Percentiles rank a stretch among this genome's conserved stretches.
These are phyloP conservation scores for Oncorhynchus gorbuscha DNA, from an alignment of 2,113 vertebrate species.

Conservation along the genomic window DNA sequence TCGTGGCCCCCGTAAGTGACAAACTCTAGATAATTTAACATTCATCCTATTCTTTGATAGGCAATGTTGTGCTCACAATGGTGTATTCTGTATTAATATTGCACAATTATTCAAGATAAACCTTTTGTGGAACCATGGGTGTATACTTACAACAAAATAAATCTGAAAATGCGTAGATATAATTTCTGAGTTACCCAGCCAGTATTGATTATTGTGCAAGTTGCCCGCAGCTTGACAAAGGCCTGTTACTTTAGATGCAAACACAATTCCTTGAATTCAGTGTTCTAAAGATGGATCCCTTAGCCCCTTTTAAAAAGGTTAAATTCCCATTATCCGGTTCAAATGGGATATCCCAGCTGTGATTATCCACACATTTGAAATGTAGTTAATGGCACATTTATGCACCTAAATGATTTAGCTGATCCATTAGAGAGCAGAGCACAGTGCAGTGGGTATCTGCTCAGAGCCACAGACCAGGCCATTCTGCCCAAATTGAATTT, in stretches of 20 bases:
- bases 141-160: too few species aligned
- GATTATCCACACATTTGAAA: conserved; percentile 77
- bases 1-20: conserved; percentile 94
- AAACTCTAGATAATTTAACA: not conserved
- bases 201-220: not conserved
- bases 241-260: conserved; percentile 10
- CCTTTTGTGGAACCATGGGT: too few species aligned
- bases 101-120: too few species aligned
- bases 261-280: conserved; percentile 9
- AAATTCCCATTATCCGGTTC: conserved; percentile 68
- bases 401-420: conserved; percentile 70
- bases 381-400: conserved; percentile 69
- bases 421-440: conserved; percentile 68
- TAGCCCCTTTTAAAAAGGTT: conserved; percentile 67
- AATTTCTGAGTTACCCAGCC: not conserved
- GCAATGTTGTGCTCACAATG: too few species aligned
- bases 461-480: conserved; percentile 47
- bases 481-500: conserved; percentile 56
- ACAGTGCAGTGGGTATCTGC: conserved; percentile 50
- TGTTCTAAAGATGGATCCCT: conserved; percentile 44
- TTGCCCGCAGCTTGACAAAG: conserved; percentile 13
- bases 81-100: too few species aligned
- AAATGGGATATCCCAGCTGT: conserved; percentile 59
- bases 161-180: not conserved
- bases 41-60: not conserved